Base-by-base conservation (phyloP, 2,888 invertebrate species). In the Macaria liturata region DNA sequence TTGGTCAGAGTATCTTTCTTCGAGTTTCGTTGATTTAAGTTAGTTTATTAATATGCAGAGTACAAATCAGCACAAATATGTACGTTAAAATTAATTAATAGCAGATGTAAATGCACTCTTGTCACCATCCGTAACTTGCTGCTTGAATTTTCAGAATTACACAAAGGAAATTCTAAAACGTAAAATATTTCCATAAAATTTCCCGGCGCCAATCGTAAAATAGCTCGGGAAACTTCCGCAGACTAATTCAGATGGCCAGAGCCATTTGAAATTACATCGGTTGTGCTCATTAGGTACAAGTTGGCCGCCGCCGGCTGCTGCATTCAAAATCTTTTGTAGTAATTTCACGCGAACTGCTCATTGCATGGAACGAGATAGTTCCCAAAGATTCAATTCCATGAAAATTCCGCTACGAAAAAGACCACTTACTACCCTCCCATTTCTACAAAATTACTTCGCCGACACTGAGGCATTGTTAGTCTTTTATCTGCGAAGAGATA, bases 271-370 rank as follows among this genome's bases (percentile, higher is more conserved):
- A 59, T 49, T 53, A 58, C 42, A 39, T 51, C 51, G 46, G 43
- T 58, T 54, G 56, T 34, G 49, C 55, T 57, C 51, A 55, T 65
- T 53, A 55, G 54, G 51, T 47, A 34, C 39, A 61, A 67, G 57
- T 67, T 64, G 61, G 62, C 56, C 64, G 53, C 62, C 63, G 58
- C 61, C 63, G 57, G 63, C 61, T 58, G 64, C 64, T 63, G 57
- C 52, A 55, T 61, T 63, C 61, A 67, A 66, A 42, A 67, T 67
- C 65, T 65, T 65, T 61, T 51, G 57, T 59, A 49, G 63, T 60
- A 61, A 65, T 67, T 64, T 62, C 66, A 58, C 59, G 58, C 57
- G 49, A 54, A 54, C 48, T 60, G 46, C 59, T 60, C 61, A 64
- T 63, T 66, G 59, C 61, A 61, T 48, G 44, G 61, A 57, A 44